Base-by-base conservation (phyloP, 2,797 vertebrate species). In the Spea hammondii region DNA sequence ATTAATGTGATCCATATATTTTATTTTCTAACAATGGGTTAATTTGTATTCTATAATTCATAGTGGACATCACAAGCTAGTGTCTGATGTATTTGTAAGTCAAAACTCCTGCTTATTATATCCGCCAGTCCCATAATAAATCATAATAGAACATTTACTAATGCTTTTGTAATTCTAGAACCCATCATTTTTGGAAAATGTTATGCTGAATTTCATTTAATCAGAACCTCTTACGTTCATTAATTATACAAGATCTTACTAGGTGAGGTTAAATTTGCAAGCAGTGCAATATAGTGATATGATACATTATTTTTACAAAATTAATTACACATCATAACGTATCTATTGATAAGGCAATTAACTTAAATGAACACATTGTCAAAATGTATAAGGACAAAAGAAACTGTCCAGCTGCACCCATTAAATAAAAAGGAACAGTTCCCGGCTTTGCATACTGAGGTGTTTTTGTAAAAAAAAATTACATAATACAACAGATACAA, bases 281-380 rank as follows among this genome's bases (percentile, higher is more conserved):
- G 53, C 69, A 44, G 50, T 70, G 69, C 69, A 70, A 69, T 55
- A 70, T 70, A 55, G 47, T 12, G 69, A 54, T 70, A 54, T 44
- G 69, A 70, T 70, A 70, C 69, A 70, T 54, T 55, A 70, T 70
- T 70, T 70, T 70, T 54, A 12, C 47, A n/a, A 70, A 70, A 70
- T 70, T 45, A 70, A 70, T 54, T 54, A 44, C 69, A 70, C 69
- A 45, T 70, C 10, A 70, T 55, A 70, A 70, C 45, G 51, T 10
- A 70, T 54, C 50, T 70, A 70, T 70, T 70, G 69, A 70, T 70
- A 55, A 55, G 69, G 69, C 69, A 70, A 70, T 70, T 70, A 70
- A 54, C 17, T 17, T 70, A 70, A 70, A 70, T 57, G 69, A 70
- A 70, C 53, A 55, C 50, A 70, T 32, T 70, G 69, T 70, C 69